These are phyloP conservation scores for Pseudotriccus pelzelni DNA, from an alignment of 2,797 vertebrate genomes.

Conservation along the genomic window DNA sequence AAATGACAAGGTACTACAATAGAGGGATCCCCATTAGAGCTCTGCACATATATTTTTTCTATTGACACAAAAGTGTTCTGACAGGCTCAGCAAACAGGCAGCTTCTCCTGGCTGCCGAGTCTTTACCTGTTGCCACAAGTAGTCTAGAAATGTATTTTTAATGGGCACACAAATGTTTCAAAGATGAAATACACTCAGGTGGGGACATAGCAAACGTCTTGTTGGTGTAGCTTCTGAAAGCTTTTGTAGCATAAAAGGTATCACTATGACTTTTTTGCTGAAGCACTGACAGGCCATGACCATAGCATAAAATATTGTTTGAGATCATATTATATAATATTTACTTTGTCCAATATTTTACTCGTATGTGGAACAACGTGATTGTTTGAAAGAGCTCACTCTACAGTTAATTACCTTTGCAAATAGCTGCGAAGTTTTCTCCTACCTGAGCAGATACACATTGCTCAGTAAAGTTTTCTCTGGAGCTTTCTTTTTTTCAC, in stretches of 20 bases:
- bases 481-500: not conserved
- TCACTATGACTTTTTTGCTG: not conserved
- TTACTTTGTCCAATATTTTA: not conserved
- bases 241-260: not conserved
- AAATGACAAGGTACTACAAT: conserved; percentile 5
- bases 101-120: not conserved
- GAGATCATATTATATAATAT: not conserved
- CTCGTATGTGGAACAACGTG: not conserved
- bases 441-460: not conserved
- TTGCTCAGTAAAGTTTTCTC: not conserved
- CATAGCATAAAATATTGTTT: not conserved
- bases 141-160: conserved; percentile 24
- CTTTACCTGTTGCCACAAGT: conserved; percentile 37
- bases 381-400: not conserved
- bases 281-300: not conserved
- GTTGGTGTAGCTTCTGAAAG: not conserved
- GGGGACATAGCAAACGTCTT: not conserved
- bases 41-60: conserved; percentile 54
- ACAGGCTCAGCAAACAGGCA: conserved; percentile 30
- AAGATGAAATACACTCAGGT: not conserved
- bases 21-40: conserved; percentile 42
- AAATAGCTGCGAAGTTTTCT: not conserved
- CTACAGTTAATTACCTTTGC: not conserved
- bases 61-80: conserved; percentile 43
- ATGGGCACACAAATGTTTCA: not conserved